phyloP scores from a whole-genome alignment of 2,797 vertebrate genomes.

The Tragelaphus eurycerus region DNA sequence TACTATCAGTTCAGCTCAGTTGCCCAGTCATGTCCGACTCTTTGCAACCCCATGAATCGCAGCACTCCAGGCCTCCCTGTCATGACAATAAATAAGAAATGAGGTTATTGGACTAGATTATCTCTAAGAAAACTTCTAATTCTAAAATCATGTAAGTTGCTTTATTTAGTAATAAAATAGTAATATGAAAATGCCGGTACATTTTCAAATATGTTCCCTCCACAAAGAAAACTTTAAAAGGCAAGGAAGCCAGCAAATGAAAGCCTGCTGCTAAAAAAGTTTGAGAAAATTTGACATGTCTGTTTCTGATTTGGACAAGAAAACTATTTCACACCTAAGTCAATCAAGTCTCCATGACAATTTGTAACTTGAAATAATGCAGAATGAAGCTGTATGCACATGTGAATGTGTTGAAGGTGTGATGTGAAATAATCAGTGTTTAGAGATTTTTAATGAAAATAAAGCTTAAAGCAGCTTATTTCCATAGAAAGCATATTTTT shows the following conservation, averaged over 20 bases:
- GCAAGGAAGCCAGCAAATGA: neutral
- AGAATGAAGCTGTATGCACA: neutral
- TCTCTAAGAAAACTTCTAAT: neutral
- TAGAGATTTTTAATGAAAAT: neutral
- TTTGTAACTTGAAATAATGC: neutral
- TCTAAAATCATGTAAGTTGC: neutral
- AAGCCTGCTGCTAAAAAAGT: conserved; percentile 27
- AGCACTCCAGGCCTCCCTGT: too few species aligned
- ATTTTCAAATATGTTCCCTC: conserved; percentile 8
- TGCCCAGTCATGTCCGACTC: too few species aligned
- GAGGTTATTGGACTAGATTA: neutral
- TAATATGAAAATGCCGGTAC: neutral
- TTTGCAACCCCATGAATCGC: too few species aligned
- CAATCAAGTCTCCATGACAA: conserved; percentile 23
- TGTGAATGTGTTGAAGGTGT: neutral
- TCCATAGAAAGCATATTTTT: neutral
- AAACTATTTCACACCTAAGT: conserved; percentile 35
- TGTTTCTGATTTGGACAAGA: neutral
- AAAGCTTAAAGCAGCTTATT: neutral
- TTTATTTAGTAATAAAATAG: conserved; percentile 14
- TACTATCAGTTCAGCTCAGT: neutral
- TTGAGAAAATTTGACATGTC: neutral
- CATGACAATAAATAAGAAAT: conserved; percentile 21
- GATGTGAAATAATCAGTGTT: neutral
- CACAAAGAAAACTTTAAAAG: neutral